phyloP scores from a whole-genome alignment of 2,113 vertebrate genomes.

The Alectura lathami region DNA sequence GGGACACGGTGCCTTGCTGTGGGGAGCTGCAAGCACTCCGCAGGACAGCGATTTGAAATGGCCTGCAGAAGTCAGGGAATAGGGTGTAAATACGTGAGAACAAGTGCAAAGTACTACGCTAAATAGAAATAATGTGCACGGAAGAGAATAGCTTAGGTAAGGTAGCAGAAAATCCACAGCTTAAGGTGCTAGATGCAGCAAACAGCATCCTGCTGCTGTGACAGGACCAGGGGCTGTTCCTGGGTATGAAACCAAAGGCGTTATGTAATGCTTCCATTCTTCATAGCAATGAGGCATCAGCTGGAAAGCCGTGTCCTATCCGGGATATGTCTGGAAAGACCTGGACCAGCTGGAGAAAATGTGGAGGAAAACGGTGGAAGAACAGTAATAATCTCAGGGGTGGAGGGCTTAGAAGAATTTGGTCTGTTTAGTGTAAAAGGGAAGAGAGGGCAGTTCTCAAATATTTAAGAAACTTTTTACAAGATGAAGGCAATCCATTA shows the following conservation, averaged over 20 bases:
- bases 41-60: background rate
- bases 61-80: background rate
- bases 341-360: background rate
- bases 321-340: background rate
- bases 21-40: background rate
- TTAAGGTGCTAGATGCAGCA: background rate
- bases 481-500: background rate
- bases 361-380: background rate
- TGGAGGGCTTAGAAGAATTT: background rate
- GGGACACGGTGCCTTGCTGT: background rate
- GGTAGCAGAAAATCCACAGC: background rate
- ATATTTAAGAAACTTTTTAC: background rate
- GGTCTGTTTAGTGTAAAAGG: background rate
- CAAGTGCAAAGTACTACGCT: background rate
- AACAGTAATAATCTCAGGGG: background rate
- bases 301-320: background rate
- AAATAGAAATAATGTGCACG: background rate
- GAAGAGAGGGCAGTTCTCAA: background rate
- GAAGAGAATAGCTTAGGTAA: background rate
- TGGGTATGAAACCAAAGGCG: background rate
- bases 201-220: background rate
- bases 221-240: background rate
- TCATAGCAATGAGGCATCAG: background rate
- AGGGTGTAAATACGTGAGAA: background rate
- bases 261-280: background rate